Evolutionary conservation across 2,888 invertebrate genomes (phyloP).

Genomic region (Catocala fraxini): DNA sequence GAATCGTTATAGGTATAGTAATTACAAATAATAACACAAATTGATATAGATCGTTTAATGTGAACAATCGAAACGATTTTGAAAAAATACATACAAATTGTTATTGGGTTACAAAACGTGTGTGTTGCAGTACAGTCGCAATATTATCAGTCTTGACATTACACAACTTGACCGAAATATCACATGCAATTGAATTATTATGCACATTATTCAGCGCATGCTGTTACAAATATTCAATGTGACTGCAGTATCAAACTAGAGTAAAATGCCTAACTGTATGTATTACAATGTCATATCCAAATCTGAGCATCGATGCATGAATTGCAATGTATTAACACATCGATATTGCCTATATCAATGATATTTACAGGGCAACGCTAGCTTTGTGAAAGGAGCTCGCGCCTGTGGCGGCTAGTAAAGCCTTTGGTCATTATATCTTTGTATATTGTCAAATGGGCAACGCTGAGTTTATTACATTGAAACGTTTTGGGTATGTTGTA

Average conservation of each 20-base stretch:
- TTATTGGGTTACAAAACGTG: conserved; percentile 63
- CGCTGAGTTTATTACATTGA: no score
- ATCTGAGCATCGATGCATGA: conserved; percentile 23
- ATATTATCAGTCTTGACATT: conserved; percentile 75
- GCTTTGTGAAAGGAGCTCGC: neutral
- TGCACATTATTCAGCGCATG: neutral
- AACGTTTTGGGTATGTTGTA: no score
- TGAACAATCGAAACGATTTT: conserved; percentile 74
- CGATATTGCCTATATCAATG: conserved; percentile 8
- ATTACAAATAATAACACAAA: conserved; percentile 37
- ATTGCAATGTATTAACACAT: conserved; percentile 40
- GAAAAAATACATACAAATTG: conserved; percentile 76
- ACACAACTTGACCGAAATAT: conserved; percentile 67
- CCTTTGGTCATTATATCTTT: no score
- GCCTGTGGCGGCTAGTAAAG: no score
- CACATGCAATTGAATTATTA: conserved; percentile 20
- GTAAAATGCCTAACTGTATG: conserved; percentile 18
- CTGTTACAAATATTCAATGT: neutral
- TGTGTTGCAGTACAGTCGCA: conserved; percentile 60
- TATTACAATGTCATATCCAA: conserved; percentile 11
- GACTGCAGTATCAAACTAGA: conserved; percentile 12
- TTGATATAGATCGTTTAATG: conserved; percentile 75
- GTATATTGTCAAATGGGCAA: neutral
- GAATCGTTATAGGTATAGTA: neutral
- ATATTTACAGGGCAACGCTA: conserved; percentile 31